A percentile compares a stretch with the other conserved stretches of the same genome.
phyloP scores from a whole-genome alignment of 2,888 invertebrate genomes.

The Dysmachus trigonus region DNA sequence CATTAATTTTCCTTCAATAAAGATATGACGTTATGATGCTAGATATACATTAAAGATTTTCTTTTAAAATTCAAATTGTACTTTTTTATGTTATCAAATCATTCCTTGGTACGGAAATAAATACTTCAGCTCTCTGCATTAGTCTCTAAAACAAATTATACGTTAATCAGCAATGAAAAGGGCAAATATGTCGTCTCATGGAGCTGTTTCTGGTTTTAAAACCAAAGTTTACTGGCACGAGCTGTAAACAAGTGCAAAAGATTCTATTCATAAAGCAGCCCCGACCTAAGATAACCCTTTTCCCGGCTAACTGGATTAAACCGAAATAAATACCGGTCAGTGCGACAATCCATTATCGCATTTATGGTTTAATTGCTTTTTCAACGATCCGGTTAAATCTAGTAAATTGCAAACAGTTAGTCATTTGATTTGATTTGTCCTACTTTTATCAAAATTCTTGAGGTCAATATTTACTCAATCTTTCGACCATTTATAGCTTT shows the following conservation, averaged over 20 bases:
- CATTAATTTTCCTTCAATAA: no score
- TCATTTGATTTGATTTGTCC: neutral
- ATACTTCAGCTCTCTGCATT: no score
- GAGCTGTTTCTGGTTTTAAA: neutral
- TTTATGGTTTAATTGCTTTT: neutral
- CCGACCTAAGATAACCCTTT: constrained; percentile 35
- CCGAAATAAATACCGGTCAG: neutral
- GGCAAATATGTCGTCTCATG: neutral
- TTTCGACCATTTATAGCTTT: neutral
- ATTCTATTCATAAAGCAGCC: neutral
- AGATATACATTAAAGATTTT: no score
- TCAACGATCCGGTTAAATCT: neutral
- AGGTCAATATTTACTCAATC: neutral
- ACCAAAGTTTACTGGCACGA: neutral
- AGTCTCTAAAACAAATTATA: neutral
- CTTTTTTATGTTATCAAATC: neutral
- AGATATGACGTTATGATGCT: no score
- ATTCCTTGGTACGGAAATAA: neutral
- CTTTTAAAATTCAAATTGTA: no score
- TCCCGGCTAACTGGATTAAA: neutral
- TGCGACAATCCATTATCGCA: neutral
- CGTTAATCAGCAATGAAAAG: neutral
- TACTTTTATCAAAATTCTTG: neutral
- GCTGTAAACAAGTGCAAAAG: constrained; percentile 15
- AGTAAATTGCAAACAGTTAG: neutral